phyloP scores from a whole-genome alignment of 1,140 invertebrate species.

The Propsilocerus akamusi region DNA sequence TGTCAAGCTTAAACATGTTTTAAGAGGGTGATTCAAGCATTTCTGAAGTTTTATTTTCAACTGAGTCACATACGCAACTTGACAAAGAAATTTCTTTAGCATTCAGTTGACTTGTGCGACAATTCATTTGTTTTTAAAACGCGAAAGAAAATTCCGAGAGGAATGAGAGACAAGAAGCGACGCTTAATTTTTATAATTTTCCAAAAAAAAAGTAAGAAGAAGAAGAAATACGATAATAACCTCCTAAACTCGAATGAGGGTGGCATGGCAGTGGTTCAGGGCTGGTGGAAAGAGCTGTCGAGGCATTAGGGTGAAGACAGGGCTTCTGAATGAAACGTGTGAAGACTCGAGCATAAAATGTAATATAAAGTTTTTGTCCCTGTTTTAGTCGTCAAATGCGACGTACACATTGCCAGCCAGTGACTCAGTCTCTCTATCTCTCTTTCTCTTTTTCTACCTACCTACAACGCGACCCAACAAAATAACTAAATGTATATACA shows the following conservation, averaged over 20 bases:
- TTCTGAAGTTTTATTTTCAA: too few relatives aligned
- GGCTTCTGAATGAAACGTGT: neutral
- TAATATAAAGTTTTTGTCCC: neutral
- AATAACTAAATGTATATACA: neutral
- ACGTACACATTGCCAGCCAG: neutral
- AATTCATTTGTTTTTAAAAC: too few relatives aligned
- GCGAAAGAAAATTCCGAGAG: too few relatives aligned
- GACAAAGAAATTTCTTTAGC: too few relatives aligned
- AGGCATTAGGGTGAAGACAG: neutral
- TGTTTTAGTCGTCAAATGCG: neutral
- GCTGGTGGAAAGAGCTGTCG: neutral
- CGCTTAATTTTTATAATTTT: neutral
- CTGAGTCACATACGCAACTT: too few relatives aligned
- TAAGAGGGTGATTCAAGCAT: too few relatives aligned
- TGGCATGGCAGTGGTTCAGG: neutral
- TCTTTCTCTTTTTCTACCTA: too few relatives aligned
- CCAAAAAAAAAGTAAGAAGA: neutral
- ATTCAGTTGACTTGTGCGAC: too few relatives aligned
- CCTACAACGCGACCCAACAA: neutral
- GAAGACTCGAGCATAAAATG: neutral
- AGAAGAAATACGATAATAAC: conserved; percentile 2
- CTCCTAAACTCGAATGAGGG: conserved; percentile 2
- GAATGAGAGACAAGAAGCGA: neutral
- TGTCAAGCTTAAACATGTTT: too few relatives aligned
- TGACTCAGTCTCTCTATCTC: neutral